Base-by-base conservation (phyloP, 2,888 invertebrate species). In the Sarcophaga rosellei region DNA sequence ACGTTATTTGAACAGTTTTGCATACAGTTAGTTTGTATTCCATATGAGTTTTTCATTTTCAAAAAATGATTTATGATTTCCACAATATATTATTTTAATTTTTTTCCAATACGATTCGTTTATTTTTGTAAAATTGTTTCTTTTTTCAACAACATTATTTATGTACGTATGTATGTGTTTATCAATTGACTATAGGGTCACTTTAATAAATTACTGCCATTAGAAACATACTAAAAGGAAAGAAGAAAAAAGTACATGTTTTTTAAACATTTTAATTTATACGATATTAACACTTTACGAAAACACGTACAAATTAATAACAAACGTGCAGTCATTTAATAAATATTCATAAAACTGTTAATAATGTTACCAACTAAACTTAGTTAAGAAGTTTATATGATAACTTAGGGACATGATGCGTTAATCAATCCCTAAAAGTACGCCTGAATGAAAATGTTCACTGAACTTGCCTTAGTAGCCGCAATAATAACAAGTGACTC, bases 21-120 rank as follows among this genome's bases (percentile, higher is more conserved):
- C 35, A 57, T 63, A 63, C 53, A 35, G 63, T 45, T 17, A 61
- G n/a, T 25, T 20, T 69, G 53, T 62, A n/a, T 15, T 45, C 4
- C 1, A 35, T 10, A 35, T 35, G 10, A 35, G 35, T 63, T 59
- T 65, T 53, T 35, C 12, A 23, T 70, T 70, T 70, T 57, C 0
- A 3, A 10, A 5, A 3, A 44, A 66, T 81, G 74, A 75, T 81
- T 81, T 81, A 81, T 81, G 74, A 61, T 75, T 69, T 68, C 21
- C 15, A 20, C 21, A 61, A 69, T 21, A 44, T 35, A 65, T 21
- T 66, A 25, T n/a, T n/a, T 65, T 6, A 17, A 53, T 73, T 77
- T 68, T 81, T 66, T 66, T 68, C 74, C 45, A 47, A 73, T 53
- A 53, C 8, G 53, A 5, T 74, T 61, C 66, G 11, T 23, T 66